Evolutionary conservation across 1,140 invertebrate species (phyloP).

Genomic region (Melitaea cinxia): DNA sequence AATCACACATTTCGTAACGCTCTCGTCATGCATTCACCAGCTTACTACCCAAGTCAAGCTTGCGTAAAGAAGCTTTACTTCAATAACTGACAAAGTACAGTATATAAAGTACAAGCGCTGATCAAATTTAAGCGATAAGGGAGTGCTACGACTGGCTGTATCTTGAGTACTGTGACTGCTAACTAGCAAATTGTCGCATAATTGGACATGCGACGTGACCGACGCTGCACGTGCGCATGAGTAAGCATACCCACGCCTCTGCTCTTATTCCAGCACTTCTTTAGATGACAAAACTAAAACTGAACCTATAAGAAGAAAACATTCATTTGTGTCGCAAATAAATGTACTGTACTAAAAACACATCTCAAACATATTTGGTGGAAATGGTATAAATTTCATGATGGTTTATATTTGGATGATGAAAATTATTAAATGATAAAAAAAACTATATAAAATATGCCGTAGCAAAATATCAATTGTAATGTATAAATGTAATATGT

Average conservation of each 20-base stretch:
- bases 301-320: not conserved
- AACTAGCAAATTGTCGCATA: constrained; percentile 49
- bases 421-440: too few relatives aligned
- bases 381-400: too few relatives aligned
- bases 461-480: too few relatives aligned
- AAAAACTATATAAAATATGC: too few relatives aligned
- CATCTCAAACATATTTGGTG: not conserved
- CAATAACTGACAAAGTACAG: too few relatives aligned
- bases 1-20: too few relatives aligned
- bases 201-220: constrained; percentile 55
- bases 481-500: too few relatives aligned
- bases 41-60: too few relatives aligned
- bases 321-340: not conserved
- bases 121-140: constrained; percentile 34
- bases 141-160: constrained; percentile 3
- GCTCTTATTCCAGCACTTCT: too few relatives aligned
- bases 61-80: too few relatives aligned
- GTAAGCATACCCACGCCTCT: constrained; percentile 46
- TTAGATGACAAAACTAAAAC: constrained; percentile 14
- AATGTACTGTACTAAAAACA: not conserved
- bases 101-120: not conserved
- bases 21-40: too few relatives aligned
- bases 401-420: too few relatives aligned
- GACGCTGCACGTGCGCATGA: constrained; percentile 58
- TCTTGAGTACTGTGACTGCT: constrained; percentile 22